phyloP scores from a whole-genome alignment of 2,888 invertebrate genomes.

The Drosophila pullipes region DNA sequence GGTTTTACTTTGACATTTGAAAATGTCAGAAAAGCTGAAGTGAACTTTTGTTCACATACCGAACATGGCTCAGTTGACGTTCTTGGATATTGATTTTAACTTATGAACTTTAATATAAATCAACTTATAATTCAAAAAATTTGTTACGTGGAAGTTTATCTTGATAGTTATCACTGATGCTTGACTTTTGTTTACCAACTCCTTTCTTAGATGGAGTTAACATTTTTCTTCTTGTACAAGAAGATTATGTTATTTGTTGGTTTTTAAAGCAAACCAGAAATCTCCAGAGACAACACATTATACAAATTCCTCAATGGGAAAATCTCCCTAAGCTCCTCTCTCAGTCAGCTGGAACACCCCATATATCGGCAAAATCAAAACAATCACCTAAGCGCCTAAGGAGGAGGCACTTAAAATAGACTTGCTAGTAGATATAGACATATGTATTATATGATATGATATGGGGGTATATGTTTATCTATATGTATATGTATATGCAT shows the following conservation, averaged over 20 bases:
- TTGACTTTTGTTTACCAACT: background rate
- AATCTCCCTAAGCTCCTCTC: slow-evolving; percentile 9
- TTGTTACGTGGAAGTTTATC: background rate
- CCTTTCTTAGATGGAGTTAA: background rate
- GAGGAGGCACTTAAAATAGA: slow-evolving; percentile 49
- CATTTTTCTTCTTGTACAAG: background rate
- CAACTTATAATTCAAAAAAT: background rate
- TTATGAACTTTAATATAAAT: background rate
- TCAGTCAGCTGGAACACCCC: slow-evolving; percentile 47
- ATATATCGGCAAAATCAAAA: slow-evolving; percentile 32
- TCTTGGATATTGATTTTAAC: background rate
- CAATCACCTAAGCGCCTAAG: slow-evolving; percentile 21
- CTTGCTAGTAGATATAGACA: slow-evolving; percentile 26
- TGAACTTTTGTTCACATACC: background rate
- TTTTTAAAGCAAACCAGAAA: slow-evolving; percentile 17
- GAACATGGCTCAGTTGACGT: background rate
- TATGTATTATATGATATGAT: slow-evolving; percentile 1
- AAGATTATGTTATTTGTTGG: slow-evolving; percentile 10
- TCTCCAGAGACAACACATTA: slow-evolving; percentile 13
- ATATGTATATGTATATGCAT: background rate
- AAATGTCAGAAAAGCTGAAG: background rate
- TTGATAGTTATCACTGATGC: background rate
- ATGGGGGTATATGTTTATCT: background rate
- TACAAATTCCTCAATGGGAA: background rate
- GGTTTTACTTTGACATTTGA: background rate